Conservation (phyloP, 2,888 invertebrate species). For the Melanotus villosus region DNA sequence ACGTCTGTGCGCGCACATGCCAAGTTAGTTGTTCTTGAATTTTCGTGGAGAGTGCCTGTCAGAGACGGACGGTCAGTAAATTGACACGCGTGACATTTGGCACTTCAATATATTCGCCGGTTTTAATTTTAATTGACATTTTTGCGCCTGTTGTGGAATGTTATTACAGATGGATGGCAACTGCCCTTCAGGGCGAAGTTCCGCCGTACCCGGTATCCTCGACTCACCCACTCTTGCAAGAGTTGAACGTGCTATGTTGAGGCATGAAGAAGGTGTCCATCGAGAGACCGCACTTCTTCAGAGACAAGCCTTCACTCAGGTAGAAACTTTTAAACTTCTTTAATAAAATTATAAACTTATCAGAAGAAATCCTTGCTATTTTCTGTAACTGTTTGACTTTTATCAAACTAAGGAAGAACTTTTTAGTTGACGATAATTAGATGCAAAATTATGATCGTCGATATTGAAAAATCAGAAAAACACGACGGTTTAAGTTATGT, state of each 20-base stretch:
- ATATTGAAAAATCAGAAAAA: no score
- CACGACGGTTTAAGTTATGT: no score
- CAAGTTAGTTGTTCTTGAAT: conserved; percentile 37
- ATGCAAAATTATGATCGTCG: no score
- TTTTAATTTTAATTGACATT: conserved; percentile 13
- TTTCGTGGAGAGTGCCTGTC: conserved; percentile 29
- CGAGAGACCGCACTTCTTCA: conserved; percentile 60
- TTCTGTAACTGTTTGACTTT: no score
- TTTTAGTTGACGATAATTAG: no score
- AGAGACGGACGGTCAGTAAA: conserved; percentile 27
- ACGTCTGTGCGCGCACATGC: conserved; percentile 30
- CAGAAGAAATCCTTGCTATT: no score
- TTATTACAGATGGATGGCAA: conserved; percentile 59
- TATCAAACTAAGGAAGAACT: no score
- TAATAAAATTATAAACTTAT: no score
- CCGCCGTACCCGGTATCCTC: conserved; percentile 68
- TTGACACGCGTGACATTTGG: conserved; percentile 46
- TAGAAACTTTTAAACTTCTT: conserved; percentile 40
- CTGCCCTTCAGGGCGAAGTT: conserved; percentile 52
- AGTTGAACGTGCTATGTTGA: conserved; percentile 73
- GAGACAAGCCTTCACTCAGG: conserved; percentile 64
- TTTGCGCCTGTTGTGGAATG: conserved; percentile 51
- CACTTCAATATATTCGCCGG: neutral
- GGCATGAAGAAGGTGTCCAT: conserved; percentile 68
- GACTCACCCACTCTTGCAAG: conserved; percentile 75